These are phyloP conservation scores for Notarius lentiginosus DNA, from an alignment of 2,113 vertebrate genomes.

Conservation along the genomic window DNA sequence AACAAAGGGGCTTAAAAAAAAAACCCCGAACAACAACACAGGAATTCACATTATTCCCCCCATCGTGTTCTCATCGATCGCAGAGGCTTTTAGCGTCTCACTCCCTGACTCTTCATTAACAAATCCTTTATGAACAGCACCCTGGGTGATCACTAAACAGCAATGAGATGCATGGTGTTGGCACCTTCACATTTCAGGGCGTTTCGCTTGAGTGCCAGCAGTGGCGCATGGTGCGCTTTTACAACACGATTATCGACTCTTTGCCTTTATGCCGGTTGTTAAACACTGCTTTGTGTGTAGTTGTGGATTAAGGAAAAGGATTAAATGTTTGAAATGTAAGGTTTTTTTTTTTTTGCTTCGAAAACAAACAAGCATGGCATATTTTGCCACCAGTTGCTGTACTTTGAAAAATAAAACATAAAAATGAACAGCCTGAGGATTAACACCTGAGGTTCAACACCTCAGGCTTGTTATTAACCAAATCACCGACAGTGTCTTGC, in stretches of 20 bases:
- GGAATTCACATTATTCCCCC: neutral
- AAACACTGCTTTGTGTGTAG: neutral
- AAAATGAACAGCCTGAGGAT: neutral
- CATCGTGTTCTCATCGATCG: conserved; percentile 31
- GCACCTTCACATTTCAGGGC: neutral
- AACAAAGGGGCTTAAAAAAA: neutral
- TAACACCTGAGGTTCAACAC: neutral
- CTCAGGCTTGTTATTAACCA: neutral
- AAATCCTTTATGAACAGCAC: conserved; percentile 16
- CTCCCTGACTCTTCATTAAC: conserved; percentile 43
- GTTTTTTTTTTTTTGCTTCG: neutral
- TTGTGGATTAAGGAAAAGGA: neutral
- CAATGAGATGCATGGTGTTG: neutral
- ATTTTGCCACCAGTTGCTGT: neutral
- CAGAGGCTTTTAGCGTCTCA: conserved; percentile 40
- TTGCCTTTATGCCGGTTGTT: neutral
- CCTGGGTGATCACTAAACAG: conserved; percentile 17
- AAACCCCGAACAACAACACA: neutral
- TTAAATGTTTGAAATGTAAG: neutral
- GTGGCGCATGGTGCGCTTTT: neutral
- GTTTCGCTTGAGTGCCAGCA: neutral
- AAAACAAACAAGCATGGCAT: neutral
- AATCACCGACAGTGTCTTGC: neutral
- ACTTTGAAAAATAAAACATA: neutral
- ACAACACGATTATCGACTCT: neutral